Conservation (phyloP, 2,888 invertebrate genomes). For the Aelia acuminata region DNA sequence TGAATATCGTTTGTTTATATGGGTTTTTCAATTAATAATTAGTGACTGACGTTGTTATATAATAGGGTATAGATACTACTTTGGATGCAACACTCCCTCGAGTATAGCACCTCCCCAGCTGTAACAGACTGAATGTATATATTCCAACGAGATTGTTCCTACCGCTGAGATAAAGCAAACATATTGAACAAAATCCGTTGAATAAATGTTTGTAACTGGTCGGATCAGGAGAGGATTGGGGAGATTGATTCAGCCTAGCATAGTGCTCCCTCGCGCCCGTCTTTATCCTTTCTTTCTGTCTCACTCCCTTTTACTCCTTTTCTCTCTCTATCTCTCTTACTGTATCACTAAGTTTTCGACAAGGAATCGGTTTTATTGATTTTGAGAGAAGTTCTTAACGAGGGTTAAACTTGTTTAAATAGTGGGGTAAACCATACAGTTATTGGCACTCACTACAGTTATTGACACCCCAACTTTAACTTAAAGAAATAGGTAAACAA, state of each 20-base stretch:
- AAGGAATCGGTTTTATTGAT: too few species aligned
- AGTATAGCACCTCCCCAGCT: not conserved
- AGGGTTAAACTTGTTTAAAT: too few species aligned
- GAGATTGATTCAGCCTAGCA: not conserved
- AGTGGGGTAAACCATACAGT: too few species aligned
- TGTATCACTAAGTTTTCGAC: too few species aligned
- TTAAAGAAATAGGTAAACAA: too few species aligned
- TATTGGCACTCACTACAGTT: too few species aligned
- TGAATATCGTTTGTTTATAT: too few species aligned
- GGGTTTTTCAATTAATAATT: too few species aligned
- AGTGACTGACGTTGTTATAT: too few species aligned
- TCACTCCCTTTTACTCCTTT: not conserved
- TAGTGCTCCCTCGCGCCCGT: not conserved
- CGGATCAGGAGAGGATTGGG: not conserved
- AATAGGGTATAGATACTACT: too few species aligned
- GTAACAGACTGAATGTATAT: not conserved
- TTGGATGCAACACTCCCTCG: not conserved
- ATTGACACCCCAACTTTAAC: too few species aligned
- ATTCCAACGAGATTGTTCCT: not conserved
- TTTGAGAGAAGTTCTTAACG: too few species aligned
- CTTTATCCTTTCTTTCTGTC: not conserved
- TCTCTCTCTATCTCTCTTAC: not conserved
- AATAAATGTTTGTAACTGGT: not conserved
- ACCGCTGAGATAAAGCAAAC: not conserved
- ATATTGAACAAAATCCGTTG: conserved; percentile 29